Evolutionary conservation across 2,888 invertebrate species (phyloP), one percentile per base, ranked within the genome.

Genomic region (Agrotis puta): DNA sequence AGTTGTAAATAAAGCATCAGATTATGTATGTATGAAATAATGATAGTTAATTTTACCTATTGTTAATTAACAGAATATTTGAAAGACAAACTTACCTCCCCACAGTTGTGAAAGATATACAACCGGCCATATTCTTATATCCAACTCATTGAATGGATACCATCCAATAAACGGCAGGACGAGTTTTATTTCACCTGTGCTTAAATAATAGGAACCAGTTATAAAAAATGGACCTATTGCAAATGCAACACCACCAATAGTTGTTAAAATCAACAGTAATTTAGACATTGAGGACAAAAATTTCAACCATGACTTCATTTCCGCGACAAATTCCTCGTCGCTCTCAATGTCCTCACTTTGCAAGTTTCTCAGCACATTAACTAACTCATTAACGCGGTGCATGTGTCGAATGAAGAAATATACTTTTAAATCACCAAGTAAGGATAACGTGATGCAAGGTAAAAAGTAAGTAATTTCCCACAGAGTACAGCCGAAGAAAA

Each of bases 81-180:
- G 39, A 5, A 33, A 20, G 7, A 16, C 16, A 0, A 47, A 53
- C 82, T 84, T 75, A 92, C 93, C 89, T 82, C 87, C 57, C 85
- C 86, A 89, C 16, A 90, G 63, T 73, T 91, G 88, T 58, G 86
- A 81, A 47, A 88, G 0, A 81, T 88, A 93, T 45, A 84, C 80
- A 53, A 91, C 74, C 0, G 89, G 89, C 85, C 87, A 93, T 63
- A 83, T 66, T n/a, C 72, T 69, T 39, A 88, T 74, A 72, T 88
- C 81, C 3, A 72, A 85, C 18, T 73, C 79, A 81, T 93, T 86
- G 73, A 93, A 92, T 4, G 93, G 93, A 86, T 91, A 93, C 74
- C 85, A 86, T 20, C 88, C 20, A 7, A 87, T 11, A 74, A 89
- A 93, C 0, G 92, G 93, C 20, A 88, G 68, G 47, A 82, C 73